These are phyloP conservation scores for Pelagia noctiluca DNA, from an alignment of 30 jellyfish, hydroid and myxozoan species.

Conservation along the genomic window DNA sequence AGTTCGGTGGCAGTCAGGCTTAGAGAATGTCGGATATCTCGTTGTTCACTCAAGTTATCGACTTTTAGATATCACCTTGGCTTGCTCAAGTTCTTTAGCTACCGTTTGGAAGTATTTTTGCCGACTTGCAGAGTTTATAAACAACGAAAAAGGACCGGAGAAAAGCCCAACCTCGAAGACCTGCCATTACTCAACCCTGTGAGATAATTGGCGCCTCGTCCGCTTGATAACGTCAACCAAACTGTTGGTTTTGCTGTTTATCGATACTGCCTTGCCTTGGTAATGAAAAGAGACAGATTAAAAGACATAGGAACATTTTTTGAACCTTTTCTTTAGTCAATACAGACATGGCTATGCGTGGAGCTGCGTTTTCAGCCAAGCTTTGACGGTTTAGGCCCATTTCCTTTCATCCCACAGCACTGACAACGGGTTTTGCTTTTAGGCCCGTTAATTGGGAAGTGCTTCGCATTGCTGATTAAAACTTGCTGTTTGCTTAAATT, in stretches of 20 bases:
- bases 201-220: slow-evolving; percentile 63
- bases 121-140: neutral
- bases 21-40: neutral
- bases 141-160: neutral
- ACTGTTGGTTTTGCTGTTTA: neutral
- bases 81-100: neutral
- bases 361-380: no score
- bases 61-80: neutral
- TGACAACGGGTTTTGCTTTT: no score
- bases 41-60: neutral
- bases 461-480: no score
- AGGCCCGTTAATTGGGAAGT: no score
- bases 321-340: no score
- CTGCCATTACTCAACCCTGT: slow-evolving; percentile 16
- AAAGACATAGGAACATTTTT: no score
- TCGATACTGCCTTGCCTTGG: neutral
- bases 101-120: neutral
- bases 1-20: neutral
- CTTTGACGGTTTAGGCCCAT: no score
- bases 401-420: no score
- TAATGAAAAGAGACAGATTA: neutral
- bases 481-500: no score
- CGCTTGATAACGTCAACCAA: slow-evolving; percentile 39
- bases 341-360: no score
- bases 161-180: neutral